Base-by-base conservation (phyloP, 2,797 vertebrate species). In the Falco naumanni region DNA sequence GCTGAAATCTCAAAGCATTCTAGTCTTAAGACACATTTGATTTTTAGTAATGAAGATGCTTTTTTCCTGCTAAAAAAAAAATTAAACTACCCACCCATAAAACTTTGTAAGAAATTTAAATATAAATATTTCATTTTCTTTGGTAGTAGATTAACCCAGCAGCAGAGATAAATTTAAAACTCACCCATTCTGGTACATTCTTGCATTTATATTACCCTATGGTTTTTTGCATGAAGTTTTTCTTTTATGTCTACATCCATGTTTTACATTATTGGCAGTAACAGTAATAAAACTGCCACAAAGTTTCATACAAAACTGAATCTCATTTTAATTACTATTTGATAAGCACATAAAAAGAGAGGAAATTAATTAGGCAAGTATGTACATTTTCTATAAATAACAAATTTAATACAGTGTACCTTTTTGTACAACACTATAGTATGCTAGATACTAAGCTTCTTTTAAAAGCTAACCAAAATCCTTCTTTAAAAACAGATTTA, bases 81-180 rank as follows among this genome's bases (percentile, higher is more conserved):
- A 34, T 91, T 79, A 95, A 75, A 93, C 63, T 93, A 75, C 29
- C 16, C 39, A 93, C 59, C 74, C 75, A 93, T 72, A 88, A 94
- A 96, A 95, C n/a, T 96, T 69, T 92, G 90, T 90, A 96, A 96
- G 57, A 96, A 97, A 96, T 97, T 91, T 96, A 97, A 97, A 96
- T 97, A 97, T 83, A 94, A 96, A 65, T 96, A 88, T 93, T 89
- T 95, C 37, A 90, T 95, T 96, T 50, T 66, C 51, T 95, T 91
- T 96, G 90, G 94, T 96, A 96, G 78, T 91, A 91, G 72, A 95
- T 89, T 88, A 93, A 85, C 59, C 60, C 50, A 74, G 77, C 84
- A 95, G 63, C 87, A 79, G 34, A 60, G 71, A 92, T 56, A 78
- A 72, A 84, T 97, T 71, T 90, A 93, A 94, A 87, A 92, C 43